phyloP scores from a whole-genome alignment of 2,888 invertebrate species.

The Chymomyza procnemis region DNA sequence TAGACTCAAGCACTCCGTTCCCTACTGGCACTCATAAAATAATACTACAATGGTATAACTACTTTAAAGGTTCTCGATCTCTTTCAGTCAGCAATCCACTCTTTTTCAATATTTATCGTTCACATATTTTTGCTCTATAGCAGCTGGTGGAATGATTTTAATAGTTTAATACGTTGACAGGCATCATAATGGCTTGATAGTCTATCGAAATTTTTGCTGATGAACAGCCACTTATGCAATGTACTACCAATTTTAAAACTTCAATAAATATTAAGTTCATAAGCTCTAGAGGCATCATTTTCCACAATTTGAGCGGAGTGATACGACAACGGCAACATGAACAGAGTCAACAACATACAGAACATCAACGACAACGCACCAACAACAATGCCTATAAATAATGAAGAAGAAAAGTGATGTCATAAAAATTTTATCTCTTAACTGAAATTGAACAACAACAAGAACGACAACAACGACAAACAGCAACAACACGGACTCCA shows the following conservation, averaged over 20 bases:
- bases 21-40: no score
- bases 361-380: constrained; percentile 1
- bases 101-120: no score
- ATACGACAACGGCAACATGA: constrained; percentile 24
- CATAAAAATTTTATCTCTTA: constrained; percentile 72
- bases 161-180: neutral
- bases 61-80: no score
- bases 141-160: neutral
- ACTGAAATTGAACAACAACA: constrained; percentile 65
- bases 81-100: no score
- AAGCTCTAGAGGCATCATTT: constrained; percentile 67
- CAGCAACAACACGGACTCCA: neutral
- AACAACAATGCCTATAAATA: constrained; percentile 48
- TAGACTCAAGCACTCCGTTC: no score
- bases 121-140: no score
- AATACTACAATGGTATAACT: no score
- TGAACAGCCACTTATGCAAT: constrained; percentile 6
- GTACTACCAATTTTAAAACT: constrained; percentile 70
- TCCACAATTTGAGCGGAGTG: constrained; percentile 67
- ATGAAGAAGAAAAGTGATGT: constrained; percentile 71
- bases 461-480: neutral
- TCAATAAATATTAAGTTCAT: constrained; percentile 73
- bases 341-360: neutral
- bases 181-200: no score
- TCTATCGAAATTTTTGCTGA: neutral